phyloP scores from a whole-genome alignment of 1,140 invertebrate species.

The Procambarus virginalis region DNA sequence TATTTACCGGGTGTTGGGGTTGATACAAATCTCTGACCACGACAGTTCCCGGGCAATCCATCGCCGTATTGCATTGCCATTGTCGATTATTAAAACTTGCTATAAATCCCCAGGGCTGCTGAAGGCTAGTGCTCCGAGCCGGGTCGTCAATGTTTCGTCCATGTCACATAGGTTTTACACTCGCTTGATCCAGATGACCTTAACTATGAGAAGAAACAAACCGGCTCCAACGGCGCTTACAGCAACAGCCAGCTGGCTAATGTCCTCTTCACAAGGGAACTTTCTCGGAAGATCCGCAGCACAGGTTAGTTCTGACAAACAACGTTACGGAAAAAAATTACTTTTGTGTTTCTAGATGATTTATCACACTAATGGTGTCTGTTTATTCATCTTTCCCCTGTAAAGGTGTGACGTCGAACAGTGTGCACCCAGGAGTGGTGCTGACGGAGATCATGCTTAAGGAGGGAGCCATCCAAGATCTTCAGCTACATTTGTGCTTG shows the following conservation, averaged over 20 bases:
- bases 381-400: too few species aligned
- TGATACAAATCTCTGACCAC: too few species aligned
- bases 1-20: too few species aligned
- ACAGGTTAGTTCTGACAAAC: slow-evolving; percentile 4
- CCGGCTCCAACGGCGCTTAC: not conserved
- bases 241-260: slow-evolving; percentile 27
- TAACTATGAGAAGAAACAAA: slow-evolving; percentile 18
- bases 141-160: slow-evolving; percentile 44
- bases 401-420: too few species aligned
- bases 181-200: slow-evolving; percentile 36
- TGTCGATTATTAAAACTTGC: too few species aligned
- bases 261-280: slow-evolving; percentile 29
- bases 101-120: not conserved
- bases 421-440: too few species aligned
- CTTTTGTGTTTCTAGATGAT: not conserved
- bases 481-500: too few species aligned
- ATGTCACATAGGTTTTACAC: not conserved
- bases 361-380: too few species aligned
- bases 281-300: slow-evolving; percentile 7
- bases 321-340: not conserved
- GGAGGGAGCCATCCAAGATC: too few species aligned
- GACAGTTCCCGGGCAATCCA: too few species aligned
- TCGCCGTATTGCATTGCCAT: too few species aligned
- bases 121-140: slow-evolving; percentile 49
- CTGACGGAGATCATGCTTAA: too few species aligned